Evolutionary conservation across 2,888 invertebrate species (phyloP), one percentile per base, ranked within the genome.

Genomic region (Sepioteuthis lessoniana): DNA sequence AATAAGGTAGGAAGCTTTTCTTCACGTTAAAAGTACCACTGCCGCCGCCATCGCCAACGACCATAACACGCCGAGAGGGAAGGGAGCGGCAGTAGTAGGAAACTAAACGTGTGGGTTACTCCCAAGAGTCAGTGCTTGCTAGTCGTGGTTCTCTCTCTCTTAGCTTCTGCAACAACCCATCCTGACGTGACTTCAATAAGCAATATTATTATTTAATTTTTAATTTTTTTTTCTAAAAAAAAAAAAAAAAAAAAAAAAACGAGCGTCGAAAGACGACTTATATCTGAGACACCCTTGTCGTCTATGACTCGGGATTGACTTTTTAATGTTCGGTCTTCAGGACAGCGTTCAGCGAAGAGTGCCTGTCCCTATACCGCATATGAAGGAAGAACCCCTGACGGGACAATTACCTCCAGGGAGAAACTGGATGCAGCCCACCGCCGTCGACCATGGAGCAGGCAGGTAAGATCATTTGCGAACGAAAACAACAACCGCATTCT

Each of bases 381-480:
- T 96, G 96, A 96, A 96, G 95, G 96, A 96, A 94, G 96, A 96
- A 95, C 95, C 95, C 5, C 95, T 96, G 38, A 95, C 95, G n/a
- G 94, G 95, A 31, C 96, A 96, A 94, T 94, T 95, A 94, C 95
- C 96, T 94, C 95, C 96, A 93, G 96, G 97, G n/a, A 95, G 97
- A 94, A 97, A 97, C 95, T 97, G 97, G 97, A 97, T 97, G 97
- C 97, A 97, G 95, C 97, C 97, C 47, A 96, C 97, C 19, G 96
- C 96, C 93, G 96, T 97, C 35, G 96, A 96, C 95, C 96, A 96
- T 94, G 96, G 94, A 90, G 95, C 95, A 93, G 95, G 95, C 94
- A 96, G 96, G 96, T 95, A 94, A 95, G 95, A 94, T 90, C 2
- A 47, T 28, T 76, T 35, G 35, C n/a, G 16, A 16, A 76, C 76